Evolutionary conservation across 1,140 invertebrate species (phyloP), one percentile per base, ranked within the genome.

Genomic region (Ostrea edulis): DNA sequence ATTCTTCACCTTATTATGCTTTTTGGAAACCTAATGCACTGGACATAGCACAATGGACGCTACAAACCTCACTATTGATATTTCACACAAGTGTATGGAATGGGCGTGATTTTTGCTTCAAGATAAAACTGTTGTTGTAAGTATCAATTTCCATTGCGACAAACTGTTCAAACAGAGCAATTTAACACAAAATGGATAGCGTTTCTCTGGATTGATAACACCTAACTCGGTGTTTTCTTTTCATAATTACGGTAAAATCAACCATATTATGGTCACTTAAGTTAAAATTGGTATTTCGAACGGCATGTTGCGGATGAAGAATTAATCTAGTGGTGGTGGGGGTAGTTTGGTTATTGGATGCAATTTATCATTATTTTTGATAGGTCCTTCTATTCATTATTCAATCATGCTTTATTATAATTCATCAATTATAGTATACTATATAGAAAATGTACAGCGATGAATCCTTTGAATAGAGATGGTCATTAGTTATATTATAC

Each of bases 81-180:
- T 44, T 44, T 44, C 5, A 44, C 35, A 44, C 35, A 44, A 44
- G 35, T 44, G 35, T 44, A 44, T 44, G 35, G 35, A 44, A 77
- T 29, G 22, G 11, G 29, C 29, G 68, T 77, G 68, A 35, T 35
- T 62, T 62, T n/a, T 62, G 55, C 55, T 62, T 62, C 55, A 62
- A 62, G 68, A 77, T 77, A 77, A 29, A 25, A 25, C 25, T 25
- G 14, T 14, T 77, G 8, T 5, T 77, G 35, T 17, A 25, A 77
- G 68, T 77, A 35, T 25, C 68, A 77, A 77, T 77, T 77, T 77
- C 68, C 68, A 14, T 77, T 25, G 68, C 68, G 25, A 77, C 22
- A 29, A 62, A 62, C 55, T 62, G 17, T 62, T 62, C 55, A 62
- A 62, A 62, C n/a, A 25, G 8, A 77, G 68, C 68, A 35, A 77